Evolutionary conservation across 2,113 vertebrate genomes (phyloP).

Genomic region (Lycaon pictus): DNA sequence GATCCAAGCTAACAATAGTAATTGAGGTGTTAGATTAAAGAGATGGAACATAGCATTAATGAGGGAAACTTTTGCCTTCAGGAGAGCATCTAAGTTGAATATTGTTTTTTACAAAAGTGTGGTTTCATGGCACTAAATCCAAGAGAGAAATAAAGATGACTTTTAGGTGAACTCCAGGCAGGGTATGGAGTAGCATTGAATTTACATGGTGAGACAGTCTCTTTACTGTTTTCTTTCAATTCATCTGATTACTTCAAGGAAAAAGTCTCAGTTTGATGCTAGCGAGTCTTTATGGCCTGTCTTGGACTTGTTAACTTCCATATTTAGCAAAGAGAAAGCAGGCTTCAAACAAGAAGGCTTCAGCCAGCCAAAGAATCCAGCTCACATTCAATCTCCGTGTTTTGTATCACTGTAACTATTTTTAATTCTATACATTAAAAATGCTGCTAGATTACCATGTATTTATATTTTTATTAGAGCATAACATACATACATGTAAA

Average conservation of each 20-base stretch:
- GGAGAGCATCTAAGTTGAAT: background rate
- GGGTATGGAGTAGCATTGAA: background rate
- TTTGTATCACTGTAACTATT: conserved; percentile 36
- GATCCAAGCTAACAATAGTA: background rate
- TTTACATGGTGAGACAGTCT: background rate
- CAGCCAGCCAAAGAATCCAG: background rate
- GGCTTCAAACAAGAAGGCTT: conserved; percentile 7
- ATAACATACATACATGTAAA: background rate
- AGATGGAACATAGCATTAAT: background rate
- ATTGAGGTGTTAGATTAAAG: background rate
- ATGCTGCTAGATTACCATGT: conserved; percentile 2
- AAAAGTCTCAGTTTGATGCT: background rate
- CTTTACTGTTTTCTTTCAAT: conserved; percentile 13
- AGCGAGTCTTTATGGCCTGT: background rate
- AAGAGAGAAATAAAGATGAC: background rate
- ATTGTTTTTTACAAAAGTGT: background rate
- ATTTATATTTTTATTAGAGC: background rate
- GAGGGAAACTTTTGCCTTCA: background rate
- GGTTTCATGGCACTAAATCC: background rate
- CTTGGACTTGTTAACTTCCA: background rate
- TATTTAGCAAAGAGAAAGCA: conserved; percentile 41
- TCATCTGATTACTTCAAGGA: background rate
- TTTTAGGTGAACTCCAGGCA: conserved; percentile 5
- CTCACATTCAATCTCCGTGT: background rate
- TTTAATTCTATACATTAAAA: background rate